These are phyloP conservation scores for Apoda limacodes DNA, from an alignment of 2,888 invertebrate species.

Conservation along the genomic window DNA sequence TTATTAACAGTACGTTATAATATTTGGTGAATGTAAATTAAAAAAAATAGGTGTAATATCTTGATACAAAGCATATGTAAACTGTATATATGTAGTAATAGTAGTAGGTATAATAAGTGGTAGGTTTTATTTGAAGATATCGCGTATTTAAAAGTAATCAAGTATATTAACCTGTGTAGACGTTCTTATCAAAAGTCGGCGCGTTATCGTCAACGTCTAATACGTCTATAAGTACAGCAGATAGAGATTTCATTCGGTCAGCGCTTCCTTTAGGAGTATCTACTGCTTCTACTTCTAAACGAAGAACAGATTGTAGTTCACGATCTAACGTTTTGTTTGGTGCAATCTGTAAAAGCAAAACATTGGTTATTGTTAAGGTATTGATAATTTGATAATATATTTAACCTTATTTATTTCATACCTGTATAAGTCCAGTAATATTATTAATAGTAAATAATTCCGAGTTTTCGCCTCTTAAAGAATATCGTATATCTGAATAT, in stretches of 20 bases:
- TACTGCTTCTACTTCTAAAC: constrained; percentile 77
- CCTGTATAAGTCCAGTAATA: constrained; percentile 75
- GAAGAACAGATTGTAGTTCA: constrained; percentile 77
- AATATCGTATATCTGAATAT: constrained; percentile 78
- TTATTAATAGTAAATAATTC: constrained; percentile 79
- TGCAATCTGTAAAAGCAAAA: constrained; percentile 51
- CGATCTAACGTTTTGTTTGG: constrained; percentile 77
- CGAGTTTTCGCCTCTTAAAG: constrained; percentile 79
- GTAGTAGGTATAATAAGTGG: no score
- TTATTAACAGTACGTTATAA: no score
- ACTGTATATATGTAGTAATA: background rate
- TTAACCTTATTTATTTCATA: constrained; percentile 24
- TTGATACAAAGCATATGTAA: background rate
- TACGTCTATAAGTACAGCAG: constrained; percentile 75
- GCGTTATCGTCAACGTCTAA: constrained; percentile 85
- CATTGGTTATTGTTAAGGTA: background rate
- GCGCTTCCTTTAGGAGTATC: constrained; percentile 80
- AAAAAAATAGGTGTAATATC: no score
- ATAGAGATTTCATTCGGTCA: constrained; percentile 74
- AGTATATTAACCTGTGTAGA: constrained; percentile 66
- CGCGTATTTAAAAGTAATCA: background rate
- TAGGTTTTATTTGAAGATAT: no score
- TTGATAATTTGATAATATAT: background rate
- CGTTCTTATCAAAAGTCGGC: constrained; percentile 73
- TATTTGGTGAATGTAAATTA: no score